Evolutionary conservation across 2,888 invertebrate genomes (phyloP).

Genomic region (Acronicta aceris): DNA sequence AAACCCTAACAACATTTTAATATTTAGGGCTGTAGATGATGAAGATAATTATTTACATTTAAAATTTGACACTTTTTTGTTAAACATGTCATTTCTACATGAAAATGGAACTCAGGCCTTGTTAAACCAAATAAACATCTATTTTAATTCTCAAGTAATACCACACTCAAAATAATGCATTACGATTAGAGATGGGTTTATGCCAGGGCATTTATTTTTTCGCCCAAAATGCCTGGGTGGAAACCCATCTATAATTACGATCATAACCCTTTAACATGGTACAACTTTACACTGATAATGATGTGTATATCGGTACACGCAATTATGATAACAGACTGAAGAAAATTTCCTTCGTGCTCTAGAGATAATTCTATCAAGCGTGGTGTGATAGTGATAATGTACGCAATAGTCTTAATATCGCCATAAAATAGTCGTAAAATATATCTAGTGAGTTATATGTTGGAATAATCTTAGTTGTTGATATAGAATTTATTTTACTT

Average conservation of each 20-base stretch:
- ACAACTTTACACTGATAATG: conserved; percentile 8
- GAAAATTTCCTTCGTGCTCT: conserved; percentile 31
- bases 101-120: too few species aligned
- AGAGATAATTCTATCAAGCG: conserved; percentile 8
- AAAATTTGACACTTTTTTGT: too few species aligned
- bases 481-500: conserved; percentile 7
- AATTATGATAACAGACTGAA: conserved; percentile 18
- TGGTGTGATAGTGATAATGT: conserved; percentile 13
- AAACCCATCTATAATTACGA: too few species aligned
- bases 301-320: background rate
- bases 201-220: too few species aligned
- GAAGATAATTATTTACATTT: too few species aligned
- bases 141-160: too few species aligned
- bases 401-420: conserved; percentile 7
- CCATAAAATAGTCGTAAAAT: conserved; percentile 24
- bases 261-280: conserved; percentile 27
- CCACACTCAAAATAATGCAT: background rate
- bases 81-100: too few species aligned
- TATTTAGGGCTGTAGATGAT: too few species aligned
- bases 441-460: conserved; percentile 1
- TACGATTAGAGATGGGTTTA: too few species aligned
- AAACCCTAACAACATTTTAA: too few species aligned
- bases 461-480: conserved; percentile 5
- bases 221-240: too few species aligned
- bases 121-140: too few species aligned